Evolutionary conservation across 2,888 invertebrate species (phyloP).

Genomic region (Tetragonisca angustula): DNA sequence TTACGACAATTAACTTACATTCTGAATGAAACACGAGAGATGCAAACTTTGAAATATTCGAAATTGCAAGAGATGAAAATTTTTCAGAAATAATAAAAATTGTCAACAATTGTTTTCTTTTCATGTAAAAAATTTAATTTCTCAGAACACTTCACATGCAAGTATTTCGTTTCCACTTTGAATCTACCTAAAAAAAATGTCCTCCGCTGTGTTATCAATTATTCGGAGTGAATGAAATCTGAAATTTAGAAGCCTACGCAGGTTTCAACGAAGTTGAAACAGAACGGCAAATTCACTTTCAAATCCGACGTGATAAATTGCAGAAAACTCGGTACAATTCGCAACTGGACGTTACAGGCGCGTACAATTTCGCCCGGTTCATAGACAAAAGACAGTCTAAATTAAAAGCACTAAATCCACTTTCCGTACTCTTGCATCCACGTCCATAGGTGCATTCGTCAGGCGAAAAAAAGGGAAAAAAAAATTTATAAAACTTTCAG

Average conservation of each 20-base stretch:
- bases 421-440: not conserved
- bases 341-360: too few species aligned
- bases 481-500: not conserved
- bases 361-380: not conserved
- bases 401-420: slow-evolving; percentile 13
- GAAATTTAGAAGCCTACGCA: too few species aligned
- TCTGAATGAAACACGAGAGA: not conserved
- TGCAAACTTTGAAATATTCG: not conserved
- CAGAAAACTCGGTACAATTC: not conserved
- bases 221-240: not conserved
- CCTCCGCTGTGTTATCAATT: not conserved
- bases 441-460: not conserved
- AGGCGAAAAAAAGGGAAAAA: not conserved
- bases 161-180: not conserved
- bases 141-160: not conserved
- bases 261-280: not conserved
- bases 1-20: too few species aligned
- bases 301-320: not conserved
- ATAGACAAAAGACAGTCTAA: not conserved
- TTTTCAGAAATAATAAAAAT: not conserved
- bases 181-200: not conserved
- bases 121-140: not conserved
- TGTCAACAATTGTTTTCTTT: not conserved
- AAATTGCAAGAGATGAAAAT: not conserved
- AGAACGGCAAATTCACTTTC: not conserved